Evolutionary conservation across 1,140 invertebrate genomes (phyloP).

Genomic region (Maniola jurtina): DNA sequence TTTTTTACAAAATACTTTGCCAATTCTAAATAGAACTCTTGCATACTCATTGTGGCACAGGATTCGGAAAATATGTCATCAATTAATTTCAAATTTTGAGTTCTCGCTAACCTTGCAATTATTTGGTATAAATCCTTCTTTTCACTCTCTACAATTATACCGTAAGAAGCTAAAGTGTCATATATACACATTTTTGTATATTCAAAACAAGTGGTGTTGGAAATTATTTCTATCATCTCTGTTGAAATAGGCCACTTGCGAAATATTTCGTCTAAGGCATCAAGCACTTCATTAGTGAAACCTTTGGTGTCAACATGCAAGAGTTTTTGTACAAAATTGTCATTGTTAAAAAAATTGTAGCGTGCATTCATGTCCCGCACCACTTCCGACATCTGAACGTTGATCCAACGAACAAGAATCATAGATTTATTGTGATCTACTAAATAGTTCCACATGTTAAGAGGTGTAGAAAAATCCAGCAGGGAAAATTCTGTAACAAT

Average conservation of each 20-base stretch:
- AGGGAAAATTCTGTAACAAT: constrained; percentile 77
- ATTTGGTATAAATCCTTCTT: constrained; percentile 74
- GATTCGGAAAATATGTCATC: constrained; percentile 77
- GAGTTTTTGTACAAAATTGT: constrained; percentile 63
- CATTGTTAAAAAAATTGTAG: constrained; percentile 69
- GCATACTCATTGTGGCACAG: constrained; percentile 77
- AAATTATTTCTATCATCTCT: constrained; percentile 80
- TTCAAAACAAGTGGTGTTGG: constrained; percentile 70
- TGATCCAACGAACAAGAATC: constrained; percentile 78
- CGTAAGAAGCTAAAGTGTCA: constrained; percentile 78
- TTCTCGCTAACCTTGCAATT: constrained; percentile 75
- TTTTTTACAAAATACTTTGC: constrained; percentile 78
- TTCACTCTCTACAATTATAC: constrained; percentile 78
- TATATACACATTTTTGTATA: constrained; percentile 79
- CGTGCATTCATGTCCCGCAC: constrained; percentile 70
- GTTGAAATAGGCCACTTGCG: constrained; percentile 78
- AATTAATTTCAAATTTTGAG: constrained; percentile 77
- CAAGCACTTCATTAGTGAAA: constrained; percentile 54
- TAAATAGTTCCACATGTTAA: constrained; percentile 77
- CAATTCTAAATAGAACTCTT: constrained; percentile 78
- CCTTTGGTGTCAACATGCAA: constrained; percentile 67
- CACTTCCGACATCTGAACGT: constrained; percentile 70
- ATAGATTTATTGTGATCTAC: constrained; percentile 75
- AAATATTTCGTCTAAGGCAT: constrained; percentile 76
- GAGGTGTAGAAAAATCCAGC: constrained; percentile 69